Conservation (phyloP, 2,888 invertebrate genomes). For the Tipula confusa region DNA sequence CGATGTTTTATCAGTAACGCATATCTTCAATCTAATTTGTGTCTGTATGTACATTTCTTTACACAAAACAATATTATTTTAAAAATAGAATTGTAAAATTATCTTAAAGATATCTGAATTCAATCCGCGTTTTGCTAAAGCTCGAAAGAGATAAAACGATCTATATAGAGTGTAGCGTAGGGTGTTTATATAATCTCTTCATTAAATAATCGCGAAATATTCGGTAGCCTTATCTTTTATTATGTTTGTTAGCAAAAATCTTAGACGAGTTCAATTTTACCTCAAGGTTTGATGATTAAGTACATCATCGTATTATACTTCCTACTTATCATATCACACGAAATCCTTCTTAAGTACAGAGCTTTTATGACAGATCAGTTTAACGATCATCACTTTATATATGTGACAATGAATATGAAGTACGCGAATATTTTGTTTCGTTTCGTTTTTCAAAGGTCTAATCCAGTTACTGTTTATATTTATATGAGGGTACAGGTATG, state of each 20-base stretch:
- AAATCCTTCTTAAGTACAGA: background rate
- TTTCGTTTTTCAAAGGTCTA: background rate
- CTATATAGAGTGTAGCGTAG: background rate
- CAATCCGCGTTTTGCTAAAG: background rate
- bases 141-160: background rate
- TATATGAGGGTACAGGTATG: background rate
- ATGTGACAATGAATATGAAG: background rate
- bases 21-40: background rate
- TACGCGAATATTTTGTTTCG: background rate
- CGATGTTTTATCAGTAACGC: background rate
- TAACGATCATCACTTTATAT: background rate
- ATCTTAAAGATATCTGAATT: background rate
- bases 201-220: background rate
- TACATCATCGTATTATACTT: background rate
- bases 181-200: no score
- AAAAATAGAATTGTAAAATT: background rate
- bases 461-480: background rate
- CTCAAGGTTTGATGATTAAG: background rate
- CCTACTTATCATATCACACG: background rate
- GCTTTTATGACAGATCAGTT: no score
- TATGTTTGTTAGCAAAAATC: background rate
- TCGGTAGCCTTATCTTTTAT: background rate
- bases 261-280: background rate
- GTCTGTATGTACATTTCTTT: background rate
- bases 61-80: background rate